A percentile compares a stretch with the other conserved stretches of the same genome.
Conservation (phyloP, 1,140 invertebrate genomes). For the Solen grandis region DNA sequence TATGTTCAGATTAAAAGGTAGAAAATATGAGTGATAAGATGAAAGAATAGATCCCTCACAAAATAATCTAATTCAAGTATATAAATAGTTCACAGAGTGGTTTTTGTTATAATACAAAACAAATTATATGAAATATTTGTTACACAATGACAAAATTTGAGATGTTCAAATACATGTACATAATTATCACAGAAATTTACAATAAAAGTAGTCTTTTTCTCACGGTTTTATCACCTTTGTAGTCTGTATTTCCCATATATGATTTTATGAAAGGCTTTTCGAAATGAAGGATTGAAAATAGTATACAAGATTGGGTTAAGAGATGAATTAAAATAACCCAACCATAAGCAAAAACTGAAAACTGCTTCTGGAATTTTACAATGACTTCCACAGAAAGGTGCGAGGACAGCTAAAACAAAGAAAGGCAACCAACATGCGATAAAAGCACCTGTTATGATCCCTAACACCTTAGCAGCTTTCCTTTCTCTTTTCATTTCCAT, state of each 20-base stretch:
- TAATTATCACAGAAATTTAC: too few species aligned
- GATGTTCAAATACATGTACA: too few species aligned
- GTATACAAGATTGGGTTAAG: slow-evolving; percentile 81
- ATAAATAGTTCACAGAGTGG: too few species aligned
- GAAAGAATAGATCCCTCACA: too few species aligned
- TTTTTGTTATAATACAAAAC: too few species aligned
- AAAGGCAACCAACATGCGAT: slow-evolving; percentile 81
- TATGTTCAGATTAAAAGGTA: too few species aligned
- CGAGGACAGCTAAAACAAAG: slow-evolving; percentile 78
- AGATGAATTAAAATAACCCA: slow-evolving; percentile 79
- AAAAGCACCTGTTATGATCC: slow-evolving; percentile 81
- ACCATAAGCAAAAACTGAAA: slow-evolving; percentile 78
- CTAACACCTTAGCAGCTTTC: slow-evolving; percentile 81
- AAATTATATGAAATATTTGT: too few species aligned
- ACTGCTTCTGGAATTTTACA: slow-evolving; percentile 77
- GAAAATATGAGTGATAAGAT: too few species aligned
- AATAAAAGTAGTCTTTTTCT: too few species aligned
- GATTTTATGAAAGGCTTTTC: slow-evolving; percentile 77
- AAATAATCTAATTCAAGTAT: too few species aligned
- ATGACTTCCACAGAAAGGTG: slow-evolving; percentile 69
- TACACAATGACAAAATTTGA: too few species aligned
- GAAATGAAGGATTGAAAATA: slow-evolving; percentile 81
- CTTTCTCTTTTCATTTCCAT: slow-evolving; percentile 81
- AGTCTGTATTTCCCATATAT: slow-evolving; percentile 44
- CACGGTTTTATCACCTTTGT: background rate